phyloP scores from a whole-genome alignment of 1,140 invertebrate genomes.

The Cyclina sinensis region DNA sequence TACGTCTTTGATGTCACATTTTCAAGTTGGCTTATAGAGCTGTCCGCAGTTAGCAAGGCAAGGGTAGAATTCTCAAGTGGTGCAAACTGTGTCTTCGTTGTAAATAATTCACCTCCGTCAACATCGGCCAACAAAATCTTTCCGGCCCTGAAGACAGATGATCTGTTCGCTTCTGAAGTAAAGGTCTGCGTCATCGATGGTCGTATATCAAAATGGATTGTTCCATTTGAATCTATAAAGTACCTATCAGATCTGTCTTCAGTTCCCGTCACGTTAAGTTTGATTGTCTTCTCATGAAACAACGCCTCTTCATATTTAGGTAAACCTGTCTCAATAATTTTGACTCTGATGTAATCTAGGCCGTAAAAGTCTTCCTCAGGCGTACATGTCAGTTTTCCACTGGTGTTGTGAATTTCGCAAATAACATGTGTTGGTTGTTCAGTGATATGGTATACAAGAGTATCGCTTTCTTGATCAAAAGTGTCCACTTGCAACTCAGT shows the following conservation, averaged over 20 bases:
- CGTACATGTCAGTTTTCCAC: background rate
- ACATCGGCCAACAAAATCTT: slow-evolving; percentile 43
- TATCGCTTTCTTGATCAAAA: slow-evolving; percentile 22
- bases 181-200: background rate
- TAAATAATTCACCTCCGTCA: slow-evolving; percentile 28
- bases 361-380: slow-evolving; percentile 36
- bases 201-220: background rate
- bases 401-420: slow-evolving; percentile 12
- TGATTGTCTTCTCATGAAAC: slow-evolving; percentile 14
- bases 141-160: slow-evolving; percentile 12
- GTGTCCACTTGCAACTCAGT: background rate
- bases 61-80: slow-evolving; percentile 23
- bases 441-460: slow-evolving; percentile 1
- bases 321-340: slow-evolving; percentile 33
- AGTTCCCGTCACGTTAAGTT: background rate
- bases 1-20: slow-evolving; percentile 20
- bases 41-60: background rate
- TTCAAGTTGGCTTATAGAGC: background rate
- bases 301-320: slow-evolving; percentile 17
- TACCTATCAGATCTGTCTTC: slow-evolving; percentile 29
- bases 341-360: slow-evolving; percentile 23
- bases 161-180: slow-evolving; percentile 32
- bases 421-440: background rate
- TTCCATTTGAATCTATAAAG: slow-evolving; percentile 33
- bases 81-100: background rate